Evolutionary conservation across 1,140 invertebrate species (phyloP).

Genomic region (Theocolax elegans): DNA sequence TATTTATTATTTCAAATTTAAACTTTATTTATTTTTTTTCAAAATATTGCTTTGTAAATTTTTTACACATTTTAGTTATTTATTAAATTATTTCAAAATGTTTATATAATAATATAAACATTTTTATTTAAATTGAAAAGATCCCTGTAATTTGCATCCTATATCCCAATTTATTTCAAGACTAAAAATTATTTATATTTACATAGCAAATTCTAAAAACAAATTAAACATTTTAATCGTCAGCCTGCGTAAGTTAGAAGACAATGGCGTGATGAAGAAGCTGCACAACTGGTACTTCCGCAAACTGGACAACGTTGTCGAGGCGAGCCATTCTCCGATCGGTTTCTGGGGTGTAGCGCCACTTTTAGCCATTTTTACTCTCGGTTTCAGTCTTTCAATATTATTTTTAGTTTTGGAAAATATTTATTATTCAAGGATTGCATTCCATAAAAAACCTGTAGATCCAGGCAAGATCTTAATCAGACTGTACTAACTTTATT

Average conservation of each 20-base stretch:
- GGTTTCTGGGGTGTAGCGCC: background rate
- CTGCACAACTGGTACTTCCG: background rate
- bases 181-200: background rate
- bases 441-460: no score
- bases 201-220: background rate
- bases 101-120: background rate
- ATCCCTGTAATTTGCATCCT: background rate
- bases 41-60: no score
- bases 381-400: background rate
- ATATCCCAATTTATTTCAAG: background rate
- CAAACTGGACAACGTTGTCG: background rate
- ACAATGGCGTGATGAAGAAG: constrained; percentile 9
- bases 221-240: background rate
- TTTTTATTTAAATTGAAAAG: background rate
- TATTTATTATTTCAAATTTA: no score
- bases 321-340: background rate
- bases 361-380: background rate
- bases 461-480: no score
- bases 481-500: background rate
- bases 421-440: no score
- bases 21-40: no score
- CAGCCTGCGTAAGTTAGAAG: constrained; percentile 9
- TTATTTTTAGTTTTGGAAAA: background rate
- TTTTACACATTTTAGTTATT: no score
- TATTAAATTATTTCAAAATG: background rate